Evolutionary conservation across 53 echinoderm and acorn worm genomes (phyloP).

Genomic region (Stichopus horrens): DNA sequence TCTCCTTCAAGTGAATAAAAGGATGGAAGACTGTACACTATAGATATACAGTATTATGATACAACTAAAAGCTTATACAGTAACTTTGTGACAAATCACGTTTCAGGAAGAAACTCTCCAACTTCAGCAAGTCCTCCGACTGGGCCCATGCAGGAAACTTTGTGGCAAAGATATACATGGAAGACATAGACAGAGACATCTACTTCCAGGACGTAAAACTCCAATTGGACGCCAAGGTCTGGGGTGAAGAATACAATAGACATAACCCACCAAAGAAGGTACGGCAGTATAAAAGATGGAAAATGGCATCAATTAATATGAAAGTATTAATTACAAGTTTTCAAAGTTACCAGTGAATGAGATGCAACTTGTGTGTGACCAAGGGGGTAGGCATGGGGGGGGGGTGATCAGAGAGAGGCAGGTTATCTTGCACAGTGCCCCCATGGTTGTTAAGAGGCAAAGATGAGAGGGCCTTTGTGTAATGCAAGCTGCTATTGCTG

Average conservation of each 20-base stretch:
- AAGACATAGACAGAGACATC: slow-evolving; percentile 73
- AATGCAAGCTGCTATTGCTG: too few species aligned
- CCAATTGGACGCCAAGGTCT: slow-evolving; percentile 96
- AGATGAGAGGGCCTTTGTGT: too few species aligned
- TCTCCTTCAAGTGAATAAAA: too few species aligned
- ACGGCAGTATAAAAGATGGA: not conserved
- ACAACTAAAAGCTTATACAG: too few species aligned
- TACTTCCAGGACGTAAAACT: slow-evolving; percentile 94
- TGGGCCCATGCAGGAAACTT: slow-evolving; percentile 85
- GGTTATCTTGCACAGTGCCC: not conserved
- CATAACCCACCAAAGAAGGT: slow-evolving; percentile 98
- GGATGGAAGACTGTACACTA: too few species aligned
- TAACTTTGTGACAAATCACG: not conserved
- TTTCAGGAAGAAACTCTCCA: slow-evolving; percentile 87
- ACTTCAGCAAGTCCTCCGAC: slow-evolving; percentile 62
- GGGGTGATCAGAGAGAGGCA: not conserved
- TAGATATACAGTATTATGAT: too few species aligned
- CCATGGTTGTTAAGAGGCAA: too few species aligned
- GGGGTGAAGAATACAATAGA: slow-evolving; percentile 94
- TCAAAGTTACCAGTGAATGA: too few species aligned
- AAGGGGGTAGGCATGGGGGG: not conserved
- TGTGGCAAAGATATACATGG: slow-evolving; percentile 89
- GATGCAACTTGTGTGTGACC: not conserved
- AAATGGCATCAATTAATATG: not conserved
- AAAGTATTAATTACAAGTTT: too few species aligned